Evolutionary conservation across 1,140 invertebrate genomes (phyloP).

Genomic region (Coelopa frigida): DNA sequence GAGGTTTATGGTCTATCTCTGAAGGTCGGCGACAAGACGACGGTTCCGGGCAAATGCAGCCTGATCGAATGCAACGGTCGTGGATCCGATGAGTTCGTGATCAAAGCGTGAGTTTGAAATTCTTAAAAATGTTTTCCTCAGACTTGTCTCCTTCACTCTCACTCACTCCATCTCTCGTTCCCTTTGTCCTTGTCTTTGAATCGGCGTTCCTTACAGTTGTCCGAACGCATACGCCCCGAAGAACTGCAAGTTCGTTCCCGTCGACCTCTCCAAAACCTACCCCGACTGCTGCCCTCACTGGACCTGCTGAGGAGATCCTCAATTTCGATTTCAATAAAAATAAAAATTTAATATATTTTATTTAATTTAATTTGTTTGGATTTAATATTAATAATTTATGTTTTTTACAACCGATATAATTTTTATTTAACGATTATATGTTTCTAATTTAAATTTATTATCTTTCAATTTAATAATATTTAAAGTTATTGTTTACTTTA

Average conservation of each 20-base stretch:
- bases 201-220: constrained; percentile 9
- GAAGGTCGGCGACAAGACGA: constrained; percentile 10
- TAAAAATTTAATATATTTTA: too few species aligned
- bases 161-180: too few species aligned
- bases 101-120: constrained; percentile 8
- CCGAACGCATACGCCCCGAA: constrained; percentile 13
- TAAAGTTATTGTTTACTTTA: too few species aligned
- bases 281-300: constrained; percentile 12
- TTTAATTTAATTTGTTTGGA: too few species aligned
- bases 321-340: too few species aligned
- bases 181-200: too few species aligned
- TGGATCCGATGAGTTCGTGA: constrained; percentile 11
- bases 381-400: too few species aligned
- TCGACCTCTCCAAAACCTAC: constrained; percentile 11
- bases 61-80: constrained; percentile 12
- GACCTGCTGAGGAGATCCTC: constrained; percentile 10
- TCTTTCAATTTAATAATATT: too few species aligned
- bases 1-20: constrained; percentile 9
- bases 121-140: not conserved
- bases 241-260: constrained; percentile 12
- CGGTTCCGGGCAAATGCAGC: constrained; percentile 14
- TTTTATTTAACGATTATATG: too few species aligned
- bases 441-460: too few species aligned
- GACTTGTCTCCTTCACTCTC: too few species aligned
- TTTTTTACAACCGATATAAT: too few species aligned